These are phyloP conservation scores for Sminthurides bifidus DNA, from an alignment of 1,140 invertebrate genomes.

Conservation along the genomic window DNA sequence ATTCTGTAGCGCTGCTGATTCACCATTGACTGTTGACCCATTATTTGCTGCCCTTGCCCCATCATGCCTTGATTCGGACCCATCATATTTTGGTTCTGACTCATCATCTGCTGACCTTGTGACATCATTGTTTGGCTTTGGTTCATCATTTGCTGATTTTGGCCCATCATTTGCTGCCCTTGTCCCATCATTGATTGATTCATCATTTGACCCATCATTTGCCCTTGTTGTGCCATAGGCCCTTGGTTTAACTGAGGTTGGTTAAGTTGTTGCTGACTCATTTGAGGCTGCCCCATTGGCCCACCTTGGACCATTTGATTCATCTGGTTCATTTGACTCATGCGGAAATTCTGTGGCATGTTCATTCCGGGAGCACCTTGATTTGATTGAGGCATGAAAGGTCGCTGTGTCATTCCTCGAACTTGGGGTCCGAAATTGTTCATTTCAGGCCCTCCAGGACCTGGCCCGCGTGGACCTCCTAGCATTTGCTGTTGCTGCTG, in stretches of 20 bases:
- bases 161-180: constrained; percentile 16
- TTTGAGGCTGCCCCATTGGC: constrained; percentile 10
- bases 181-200: constrained; percentile 14
- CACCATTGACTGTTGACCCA: constrained; percentile 5
- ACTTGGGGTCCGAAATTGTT: constrained; percentile 18
- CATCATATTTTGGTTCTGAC: constrained; percentile 4
- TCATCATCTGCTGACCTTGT: constrained; percentile 2
- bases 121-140: background rate
- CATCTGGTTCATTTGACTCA: constrained; percentile 14
- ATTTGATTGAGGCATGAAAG: background rate
- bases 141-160: constrained; percentile 6
- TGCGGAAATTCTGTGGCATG: background rate
- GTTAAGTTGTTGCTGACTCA: background rate
- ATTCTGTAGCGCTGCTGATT: constrained; percentile 17
- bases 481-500: constrained; percentile 34
- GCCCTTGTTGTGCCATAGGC: constrained; percentile 1
- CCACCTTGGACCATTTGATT: constrained; percentile 6
- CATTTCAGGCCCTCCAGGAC: constrained; percentile 38
- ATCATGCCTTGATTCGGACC: constrained; percentile 11
- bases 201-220: constrained; percentile 16
- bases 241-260: background rate
- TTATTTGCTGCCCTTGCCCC: constrained; percentile 12
- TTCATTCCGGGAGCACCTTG: constrained; percentile 10
- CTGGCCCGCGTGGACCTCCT: constrained; percentile 43
- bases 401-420: constrained; percentile 20